Evolutionary conservation across 2,113 vertebrate genomes (phyloP), one percentile per base, ranked within the genome.

Genomic region (Pleuronectes platessa): DNA sequence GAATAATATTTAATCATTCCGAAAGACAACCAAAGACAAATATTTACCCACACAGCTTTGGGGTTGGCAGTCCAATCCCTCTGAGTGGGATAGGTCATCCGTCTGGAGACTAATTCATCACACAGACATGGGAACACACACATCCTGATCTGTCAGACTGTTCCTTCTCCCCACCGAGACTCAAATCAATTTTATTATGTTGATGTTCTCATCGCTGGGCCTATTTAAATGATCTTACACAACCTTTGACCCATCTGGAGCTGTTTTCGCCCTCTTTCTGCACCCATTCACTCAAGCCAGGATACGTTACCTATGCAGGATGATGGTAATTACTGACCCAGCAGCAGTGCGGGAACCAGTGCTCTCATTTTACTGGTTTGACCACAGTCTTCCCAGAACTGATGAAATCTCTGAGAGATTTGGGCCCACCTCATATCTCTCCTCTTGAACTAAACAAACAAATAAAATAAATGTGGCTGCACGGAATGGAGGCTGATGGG

Each of bases 101-200:
- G 72, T 74, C 71, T 49, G 14, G 82, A 81, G 81, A 87, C 85
- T 69, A 70, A 87, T 85, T 68, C 51, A 82, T 89, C 85, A 90
- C 71, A 31, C 64, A 31, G 31, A 31, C 31, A 31, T 31, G 5
- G 31, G 31, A 31, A 71, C 60, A 42, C 35, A 24, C 61, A 67
- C 49, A 49, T 26, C n/a, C 55, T 18, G 11, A 24, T 63, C 66
- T 35, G 5, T 76, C 71, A 51, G 66, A 66, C 18, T 37, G 23
- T 35, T 63, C 45, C 40, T 26, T 53, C 35, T 72, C 20, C 23
- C 23, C 53, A 56, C 55, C 24, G 58, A 63, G 17, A 11, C 24
- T 65, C 51, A 54, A 53, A 77, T 54, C 8, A 0, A 18, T 58
- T 23, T 51, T 2, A 21, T 15, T 54, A 70, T 62, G 68, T 56